Conservation (phyloP, 2,888 invertebrate genomes). For the Volucella inanis region DNA sequence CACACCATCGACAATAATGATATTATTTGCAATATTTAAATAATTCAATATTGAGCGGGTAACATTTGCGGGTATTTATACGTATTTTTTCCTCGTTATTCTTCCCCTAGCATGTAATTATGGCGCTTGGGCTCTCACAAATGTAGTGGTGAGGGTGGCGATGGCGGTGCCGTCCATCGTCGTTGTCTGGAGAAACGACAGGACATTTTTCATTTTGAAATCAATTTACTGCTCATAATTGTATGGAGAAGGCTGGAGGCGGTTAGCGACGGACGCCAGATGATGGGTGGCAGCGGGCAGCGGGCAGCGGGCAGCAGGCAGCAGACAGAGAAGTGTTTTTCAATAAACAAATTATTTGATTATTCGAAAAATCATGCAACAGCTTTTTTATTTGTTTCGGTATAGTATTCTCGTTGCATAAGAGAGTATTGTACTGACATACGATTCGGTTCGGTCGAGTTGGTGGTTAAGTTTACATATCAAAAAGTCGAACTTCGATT, state of each 20-base stretch:
- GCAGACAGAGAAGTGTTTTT: constrained; percentile 76
- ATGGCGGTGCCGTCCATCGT: constrained; percentile 26
- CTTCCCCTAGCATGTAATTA: constrained; percentile 71
- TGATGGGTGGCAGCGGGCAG: neutral
- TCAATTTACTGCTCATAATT: constrained; percentile 82
- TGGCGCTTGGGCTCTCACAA: constrained; percentile 47
- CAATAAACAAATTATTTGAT: constrained; percentile 83
- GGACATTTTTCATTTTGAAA: constrained; percentile 80
- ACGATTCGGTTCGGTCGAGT: constrained; percentile 8
- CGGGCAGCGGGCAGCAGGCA: constrained; percentile 1
- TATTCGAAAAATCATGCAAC: constrained; percentile 77
- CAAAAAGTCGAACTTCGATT: constrained; percentile 25
- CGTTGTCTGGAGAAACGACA: constrained; percentile 71
- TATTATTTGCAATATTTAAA: constrained; percentile 80
- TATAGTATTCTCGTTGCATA: constrained; percentile 26
- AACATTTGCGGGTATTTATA: constrained; percentile 70
- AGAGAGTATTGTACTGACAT: constrained; percentile 14
- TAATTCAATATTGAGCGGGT: constrained; percentile 78
- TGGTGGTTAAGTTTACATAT: constrained; percentile 38
- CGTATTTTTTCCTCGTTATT: constrained; percentile 68
- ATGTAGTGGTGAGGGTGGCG: constrained; percentile 46
- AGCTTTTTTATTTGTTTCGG: constrained; percentile 24
- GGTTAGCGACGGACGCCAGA: neutral
- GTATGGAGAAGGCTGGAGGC: constrained; percentile 78
- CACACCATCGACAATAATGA: constrained; percentile 76